Base-by-base conservation (phyloP, 2,888 invertebrate genomes). In the Drosophila acutilabella region DNA sequence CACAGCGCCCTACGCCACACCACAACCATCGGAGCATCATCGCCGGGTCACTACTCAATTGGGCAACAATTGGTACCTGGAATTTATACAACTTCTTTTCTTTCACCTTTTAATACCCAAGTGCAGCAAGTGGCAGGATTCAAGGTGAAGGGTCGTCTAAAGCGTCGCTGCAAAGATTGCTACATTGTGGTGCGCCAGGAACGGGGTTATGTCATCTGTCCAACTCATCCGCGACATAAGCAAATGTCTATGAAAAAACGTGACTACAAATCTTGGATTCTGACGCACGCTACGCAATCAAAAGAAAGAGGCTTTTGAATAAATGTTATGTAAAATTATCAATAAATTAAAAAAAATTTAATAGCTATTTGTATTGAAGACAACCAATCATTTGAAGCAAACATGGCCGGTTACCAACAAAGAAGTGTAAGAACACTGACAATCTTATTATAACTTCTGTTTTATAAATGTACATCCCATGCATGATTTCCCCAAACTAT, bases 131-230 rank as follows among this genome's bases (percentile, higher is more conserved):
- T 90, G 2, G 94, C 94, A 65, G 95, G 95, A 3, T 94, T 97
- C 84, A 97, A 97, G 93, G 94, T 95, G 4, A 96, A 94, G 89
- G 96, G 95, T 5, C 91, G 91, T 14, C 93, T 96, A 33, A 94
- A 93, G 64, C 93, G 94, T 59, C 94, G 97, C 42, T 98, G 98
- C 89, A 95, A 95, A 91, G 95, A 96, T 84, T 98, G 98, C 90
- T 96, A 95, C 84, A 94, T 96, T 85, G 95, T 96, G 11, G 93
- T 94, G 45, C 93, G 95, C 61, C 93, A 96, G 80, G 94, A 95
- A 77, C 94, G 96, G 65, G 89, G 94, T 79, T 96, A 95, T 91
- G 94, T 96, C 44, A 94, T 96, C 76, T 98, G 97, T 81, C 95
- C 95, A 60, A 95, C 95, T 30, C 95, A 95, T 89, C 95, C 95